Percentiles rank a stretch among this genome's conserved stretches.
Conservation (phyloP, 2,113 vertebrate species). For the Thunnus thynnus region DNA sequence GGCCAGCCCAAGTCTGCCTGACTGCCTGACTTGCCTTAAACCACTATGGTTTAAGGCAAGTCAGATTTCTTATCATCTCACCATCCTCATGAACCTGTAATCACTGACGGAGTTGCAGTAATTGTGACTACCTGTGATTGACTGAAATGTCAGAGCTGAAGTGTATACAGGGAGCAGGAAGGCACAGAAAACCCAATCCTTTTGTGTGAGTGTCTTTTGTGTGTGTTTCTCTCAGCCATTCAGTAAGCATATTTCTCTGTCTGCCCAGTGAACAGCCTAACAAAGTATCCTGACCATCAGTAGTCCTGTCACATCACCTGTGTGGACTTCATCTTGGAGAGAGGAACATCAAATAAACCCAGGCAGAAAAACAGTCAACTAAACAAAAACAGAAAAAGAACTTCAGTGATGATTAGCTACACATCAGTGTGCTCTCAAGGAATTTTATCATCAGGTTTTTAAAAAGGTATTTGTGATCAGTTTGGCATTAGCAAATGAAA, state of each 20-base stretch:
- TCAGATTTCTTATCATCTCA: too few species aligned
- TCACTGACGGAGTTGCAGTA: too few species aligned
- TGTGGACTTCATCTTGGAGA: constrained; percentile 11
- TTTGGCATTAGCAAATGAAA: too few species aligned
- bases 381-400: neutral
- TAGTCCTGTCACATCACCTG: constrained; percentile 49
- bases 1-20: too few species aligned
- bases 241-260: constrained; percentile 9
- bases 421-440: neutral
- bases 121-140: too few species aligned
- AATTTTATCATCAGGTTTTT: neutral
- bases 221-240: constrained; percentile 1
- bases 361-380: neutral
- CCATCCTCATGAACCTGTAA: too few species aligned
- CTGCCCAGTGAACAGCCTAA: neutral
- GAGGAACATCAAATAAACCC: neutral
- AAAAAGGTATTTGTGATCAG: neutral
- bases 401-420: neutral
- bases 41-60: too few species aligned
- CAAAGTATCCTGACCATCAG: constrained; percentile 37
- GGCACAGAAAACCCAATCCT: neutral
- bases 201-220: neutral
- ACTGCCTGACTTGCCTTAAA: too few species aligned
- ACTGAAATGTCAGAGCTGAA: neutral
- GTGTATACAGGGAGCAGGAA: neutral